Conservation (phyloP, 2,113 vertebrate genomes). For the Poecile atricapillus region DNA sequence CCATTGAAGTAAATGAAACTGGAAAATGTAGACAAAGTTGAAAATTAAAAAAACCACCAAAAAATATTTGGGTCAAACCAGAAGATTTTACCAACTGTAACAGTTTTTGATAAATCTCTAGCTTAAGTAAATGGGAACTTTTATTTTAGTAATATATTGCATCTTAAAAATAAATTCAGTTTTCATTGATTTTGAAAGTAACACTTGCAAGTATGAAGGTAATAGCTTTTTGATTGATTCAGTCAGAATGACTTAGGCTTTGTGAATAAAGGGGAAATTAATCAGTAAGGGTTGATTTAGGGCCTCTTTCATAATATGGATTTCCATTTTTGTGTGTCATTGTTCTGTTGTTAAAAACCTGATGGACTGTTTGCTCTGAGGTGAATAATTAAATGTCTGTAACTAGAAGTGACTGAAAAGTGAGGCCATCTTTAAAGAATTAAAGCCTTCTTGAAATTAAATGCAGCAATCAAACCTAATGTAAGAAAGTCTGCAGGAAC, state of each 20-base stretch:
- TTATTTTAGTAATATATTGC: slow-evolving; percentile 71
- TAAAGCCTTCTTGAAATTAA: slow-evolving; percentile 61
- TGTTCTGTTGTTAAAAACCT: slow-evolving; percentile 71
- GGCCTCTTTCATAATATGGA: slow-evolving; percentile 70
- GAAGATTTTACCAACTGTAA: slow-evolving; percentile 12
- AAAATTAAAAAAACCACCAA: slow-evolving; percentile 1
- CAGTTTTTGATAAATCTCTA: slow-evolving; percentile 61
- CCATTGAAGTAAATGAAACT: slow-evolving; percentile 10
- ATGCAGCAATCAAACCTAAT: neutral
- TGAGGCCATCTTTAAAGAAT: slow-evolving; percentile 36
- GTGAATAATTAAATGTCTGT: slow-evolving; percentile 63
- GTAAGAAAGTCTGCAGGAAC: neutral
- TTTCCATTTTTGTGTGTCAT: slow-evolving; percentile 74
- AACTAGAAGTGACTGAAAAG: slow-evolving; percentile 23
- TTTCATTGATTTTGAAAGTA: slow-evolving; percentile 82
- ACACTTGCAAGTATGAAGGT: slow-evolving; percentile 77
- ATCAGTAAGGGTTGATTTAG: slow-evolving; percentile 75
- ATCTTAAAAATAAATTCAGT: slow-evolving; percentile 77
- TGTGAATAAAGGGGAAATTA: slow-evolving; percentile 74
- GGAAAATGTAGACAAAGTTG: neutral
- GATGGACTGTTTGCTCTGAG: slow-evolving; percentile 51
- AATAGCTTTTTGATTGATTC: slow-evolving; percentile 85
- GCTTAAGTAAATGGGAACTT: slow-evolving; percentile 69
- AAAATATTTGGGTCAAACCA: neutral
- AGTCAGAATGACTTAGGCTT: slow-evolving; percentile 74